Evolutionary conservation across 2,797 vertebrate species (phyloP).

Genomic region (Sphenopsis melanotis): DNA sequence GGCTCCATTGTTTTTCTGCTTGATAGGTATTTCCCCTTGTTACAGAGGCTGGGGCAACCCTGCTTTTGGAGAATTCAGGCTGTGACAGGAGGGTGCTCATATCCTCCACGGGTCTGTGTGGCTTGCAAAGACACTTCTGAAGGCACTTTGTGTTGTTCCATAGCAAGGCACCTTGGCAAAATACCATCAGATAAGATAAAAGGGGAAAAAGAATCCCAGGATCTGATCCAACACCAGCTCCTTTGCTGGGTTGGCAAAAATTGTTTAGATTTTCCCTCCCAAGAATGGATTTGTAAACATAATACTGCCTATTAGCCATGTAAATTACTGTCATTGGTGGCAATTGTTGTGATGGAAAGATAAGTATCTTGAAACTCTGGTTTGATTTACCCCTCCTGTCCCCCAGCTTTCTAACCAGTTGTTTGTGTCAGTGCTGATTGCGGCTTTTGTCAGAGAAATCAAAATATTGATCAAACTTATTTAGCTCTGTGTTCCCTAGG

Average conservation of each 20-base stretch:
- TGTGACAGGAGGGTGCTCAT: rapidly evolving
- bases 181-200: neutral
- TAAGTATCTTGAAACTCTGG: slow-evolving; percentile 1
- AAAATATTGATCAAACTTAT: slow-evolving; percentile 38
- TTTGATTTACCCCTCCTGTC: neutral
- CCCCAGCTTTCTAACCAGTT: neutral
- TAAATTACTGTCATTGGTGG: slow-evolving; percentile 48
- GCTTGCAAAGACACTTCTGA: rapidly evolving
- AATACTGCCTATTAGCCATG: slow-evolving; percentile 35
- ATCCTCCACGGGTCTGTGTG: neutral
- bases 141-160: rapidly evolving
- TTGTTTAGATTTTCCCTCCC: neutral
- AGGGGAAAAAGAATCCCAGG: neutral
- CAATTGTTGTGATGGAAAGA: slow-evolving; percentile 34
- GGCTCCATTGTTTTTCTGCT: neutral
- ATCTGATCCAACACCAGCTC: neutral
- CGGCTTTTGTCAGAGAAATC: slow-evolving; percentile 12
- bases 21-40: neutral
- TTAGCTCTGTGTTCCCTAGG: slow-evolving; percentile 14
- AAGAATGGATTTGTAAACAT: slow-evolving; percentile 40
- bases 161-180: neutral
- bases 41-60: neutral
- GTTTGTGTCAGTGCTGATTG: slow-evolving; percentile 38
- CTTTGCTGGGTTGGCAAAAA: slow-evolving; percentile 12
- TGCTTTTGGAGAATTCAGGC: neutral